Evolutionary conservation across 37 sponge, comb jelly and placozoan genomes (phyloP), one percentile per base, ranked within the genome.

Genomic region (Oscarella lobularis): DNA sequence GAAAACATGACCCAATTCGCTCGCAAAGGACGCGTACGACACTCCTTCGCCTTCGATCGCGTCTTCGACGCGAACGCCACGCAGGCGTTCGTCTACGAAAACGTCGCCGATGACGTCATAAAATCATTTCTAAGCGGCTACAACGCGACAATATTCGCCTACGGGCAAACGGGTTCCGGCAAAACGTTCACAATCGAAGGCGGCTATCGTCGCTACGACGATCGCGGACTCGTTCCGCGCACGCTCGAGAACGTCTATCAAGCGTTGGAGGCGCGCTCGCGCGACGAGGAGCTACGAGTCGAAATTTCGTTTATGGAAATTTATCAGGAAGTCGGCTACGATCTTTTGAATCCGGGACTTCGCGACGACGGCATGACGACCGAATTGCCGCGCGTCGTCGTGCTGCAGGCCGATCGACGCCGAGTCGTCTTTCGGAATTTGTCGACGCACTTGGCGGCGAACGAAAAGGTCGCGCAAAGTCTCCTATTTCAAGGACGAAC

Each of bases 71-170:
- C 68, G n/a, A 3, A 6, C 0, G 73, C 79, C 14, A 36, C 78
- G 3, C 95, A 93, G 76, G 85, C 83, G 9, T 81, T 84, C 4
- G 41, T 93, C 5, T 93, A 85, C 76, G 74, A 84, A 0, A 37
- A 37, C 6, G 83, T 84, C 14, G 85, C 83, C 4, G 41, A 66
- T 40, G 40, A 78, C 38, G 81, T 90, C 37, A 76, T 82, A 1
- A 90, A 87, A 6, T 33, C 77, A 27, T 93, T 89, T 67, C 75
- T 93, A 27, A 75, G 82, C 30, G 95, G 95, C 32, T 93, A 82
- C 79, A 93, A 93, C 75, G 90, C 84, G 14, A 93, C 95, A 1
- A 77, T 93, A 66, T 93, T 93, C 77, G 95, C 95, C 9, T 93
- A 93, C 55, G 95, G 95, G 2, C 90, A 89, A 74, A 93, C 95